Conservation (phyloP, 2,113 vertebrate genomes). For the Eupsittula cactorum region DNA sequence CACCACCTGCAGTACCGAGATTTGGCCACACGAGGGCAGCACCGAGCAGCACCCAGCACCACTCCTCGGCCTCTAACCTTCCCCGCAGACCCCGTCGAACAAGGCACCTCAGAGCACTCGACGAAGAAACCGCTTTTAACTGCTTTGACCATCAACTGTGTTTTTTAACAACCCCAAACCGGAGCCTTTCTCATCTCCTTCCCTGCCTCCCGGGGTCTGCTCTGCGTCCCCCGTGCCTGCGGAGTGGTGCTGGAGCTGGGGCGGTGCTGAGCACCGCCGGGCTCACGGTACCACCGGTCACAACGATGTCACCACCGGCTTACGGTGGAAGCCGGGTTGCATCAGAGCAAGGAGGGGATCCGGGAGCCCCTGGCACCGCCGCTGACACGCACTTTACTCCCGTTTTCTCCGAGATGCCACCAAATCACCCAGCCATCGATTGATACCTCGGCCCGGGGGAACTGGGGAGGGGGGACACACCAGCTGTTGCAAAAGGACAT, state of each 20-base stretch:
- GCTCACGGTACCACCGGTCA: background rate
- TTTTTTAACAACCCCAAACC: constrained; percentile 3
- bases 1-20: too few species aligned
- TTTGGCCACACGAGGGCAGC: too few species aligned
- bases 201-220: background rate
- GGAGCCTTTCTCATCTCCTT: background rate
- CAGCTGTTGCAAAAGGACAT: constrained; percentile 58
- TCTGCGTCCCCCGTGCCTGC: background rate
- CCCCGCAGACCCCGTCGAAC: constrained; percentile 24
- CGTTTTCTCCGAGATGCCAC: constrained; percentile 43
- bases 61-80: too few species aligned
- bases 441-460: background rate
- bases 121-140: constrained; percentile 29
- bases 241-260: background rate
- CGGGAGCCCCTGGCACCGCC: background rate
- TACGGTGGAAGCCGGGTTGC: background rate
- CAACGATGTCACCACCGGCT: background rate
- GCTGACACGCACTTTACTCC: background rate
- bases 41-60: too few species aligned
- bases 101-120: constrained; percentile 16
- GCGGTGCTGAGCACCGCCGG: background rate
- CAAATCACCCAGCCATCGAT: constrained; percentile 55
- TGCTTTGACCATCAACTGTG: constrained; percentile 39
- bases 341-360: background rate
- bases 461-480: background rate